A percentile compares a stretch with the other conserved stretches of the same genome.
phyloP scores from a whole-genome alignment of 2,797 vertebrate species.

The Microcaecilia unicolor region DNA sequence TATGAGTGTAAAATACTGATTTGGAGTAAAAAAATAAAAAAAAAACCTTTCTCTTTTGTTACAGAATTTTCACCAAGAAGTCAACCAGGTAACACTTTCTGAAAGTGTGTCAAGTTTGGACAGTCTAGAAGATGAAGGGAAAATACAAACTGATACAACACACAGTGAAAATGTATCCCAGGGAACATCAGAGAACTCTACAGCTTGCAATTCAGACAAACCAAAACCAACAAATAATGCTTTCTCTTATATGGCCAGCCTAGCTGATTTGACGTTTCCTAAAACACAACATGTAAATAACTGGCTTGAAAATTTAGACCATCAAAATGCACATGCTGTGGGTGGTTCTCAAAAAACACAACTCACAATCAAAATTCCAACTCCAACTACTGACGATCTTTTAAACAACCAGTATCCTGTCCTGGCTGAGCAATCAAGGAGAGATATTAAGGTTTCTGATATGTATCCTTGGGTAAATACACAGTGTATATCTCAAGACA shows the following conservation, averaged over 20 bases:
- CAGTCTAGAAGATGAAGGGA: constrained; percentile 73
- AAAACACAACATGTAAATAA: constrained; percentile 45
- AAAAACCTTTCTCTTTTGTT: constrained; percentile 39
- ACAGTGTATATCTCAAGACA: constrained; percentile 9
- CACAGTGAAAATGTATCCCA: constrained; percentile 26
- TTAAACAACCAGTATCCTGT: constrained; percentile 17
- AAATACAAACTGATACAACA: constrained; percentile 34
- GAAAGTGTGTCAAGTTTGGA: constrained; percentile 77
- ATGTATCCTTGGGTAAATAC: constrained; percentile 7
- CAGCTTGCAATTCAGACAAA: constrained; percentile 25
- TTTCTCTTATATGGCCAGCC: constrained; percentile 27
- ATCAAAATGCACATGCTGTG: constrained; percentile 5
- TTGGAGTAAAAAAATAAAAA: too few species aligned
- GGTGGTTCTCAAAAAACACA: constrained; percentile 25
- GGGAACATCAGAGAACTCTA: constrained; percentile 27
- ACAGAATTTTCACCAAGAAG: constrained; percentile 64
- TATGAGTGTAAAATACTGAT: too few species aligned
- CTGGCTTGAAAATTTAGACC: constrained; percentile 38
- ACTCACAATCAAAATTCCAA: constrained; percentile 28
- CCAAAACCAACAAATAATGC: constrained; percentile 21
- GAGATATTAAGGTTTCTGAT: constrained; percentile 14
- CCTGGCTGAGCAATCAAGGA: constrained; percentile 10
- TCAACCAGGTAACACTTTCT: constrained; percentile 53
- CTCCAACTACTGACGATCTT: constrained; percentile 15
- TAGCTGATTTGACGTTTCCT: constrained; percentile 27